These are phyloP conservation scores for Gallinago undulata DNA, from an alignment of 2,113 vertebrate species.

Conservation along the genomic window DNA sequence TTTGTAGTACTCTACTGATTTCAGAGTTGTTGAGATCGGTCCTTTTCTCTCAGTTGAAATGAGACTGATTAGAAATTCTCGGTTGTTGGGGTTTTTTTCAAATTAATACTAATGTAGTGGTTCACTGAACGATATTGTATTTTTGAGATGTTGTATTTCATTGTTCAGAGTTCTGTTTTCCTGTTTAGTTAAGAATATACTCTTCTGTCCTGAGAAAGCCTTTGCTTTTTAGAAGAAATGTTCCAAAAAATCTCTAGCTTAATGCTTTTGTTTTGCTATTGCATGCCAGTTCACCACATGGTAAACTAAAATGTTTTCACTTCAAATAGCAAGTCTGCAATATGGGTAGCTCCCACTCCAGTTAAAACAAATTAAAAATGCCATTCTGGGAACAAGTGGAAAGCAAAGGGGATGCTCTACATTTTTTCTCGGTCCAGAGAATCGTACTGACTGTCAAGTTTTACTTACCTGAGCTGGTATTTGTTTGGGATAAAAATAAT, in stretches of 20 bases:
- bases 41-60: neutral
- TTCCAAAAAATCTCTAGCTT: neutral
- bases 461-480: neutral
- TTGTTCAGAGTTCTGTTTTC: neutral
- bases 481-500: neutral
- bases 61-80: neutral
- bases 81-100: neutral
- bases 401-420: accelerated
- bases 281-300: neutral
- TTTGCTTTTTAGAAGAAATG: neutral
- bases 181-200: neutral
- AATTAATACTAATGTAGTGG: neutral
- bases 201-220: neutral
- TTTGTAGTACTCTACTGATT: neutral
- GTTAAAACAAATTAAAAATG: neutral
- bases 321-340: neutral
- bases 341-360: neutral
- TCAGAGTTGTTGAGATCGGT: neutral
- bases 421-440: neutral
- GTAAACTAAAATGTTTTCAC: neutral
- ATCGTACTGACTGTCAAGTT: neutral
- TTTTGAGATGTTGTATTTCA: neutral
- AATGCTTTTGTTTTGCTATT: neutral
- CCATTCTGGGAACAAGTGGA: neutral
- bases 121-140: neutral